phyloP scores from a whole-genome alignment of 1,140 invertebrate species.

The Neotoxoptera formosana region DNA sequence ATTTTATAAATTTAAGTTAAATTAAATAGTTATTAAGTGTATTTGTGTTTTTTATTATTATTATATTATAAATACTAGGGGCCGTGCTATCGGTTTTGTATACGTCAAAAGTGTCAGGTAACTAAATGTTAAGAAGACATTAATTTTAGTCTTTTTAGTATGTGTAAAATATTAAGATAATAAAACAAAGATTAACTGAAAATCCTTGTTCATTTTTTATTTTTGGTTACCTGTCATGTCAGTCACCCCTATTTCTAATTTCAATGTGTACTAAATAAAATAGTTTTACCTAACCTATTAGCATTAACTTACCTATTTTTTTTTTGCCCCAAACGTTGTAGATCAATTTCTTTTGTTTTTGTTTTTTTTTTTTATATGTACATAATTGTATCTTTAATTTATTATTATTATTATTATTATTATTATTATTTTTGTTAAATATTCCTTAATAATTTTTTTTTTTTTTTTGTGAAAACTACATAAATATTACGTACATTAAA shows the following conservation, averaged over 20 bases:
- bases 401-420: slow-evolving; percentile 15
- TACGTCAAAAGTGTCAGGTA: slow-evolving; percentile 57
- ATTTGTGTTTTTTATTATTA: slow-evolving; percentile 54
- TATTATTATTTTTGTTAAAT: slow-evolving; percentile 54
- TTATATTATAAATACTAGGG: slow-evolving; percentile 34
- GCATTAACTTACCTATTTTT: slow-evolving; percentile 30
- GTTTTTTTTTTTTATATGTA: slow-evolving; percentile 26
- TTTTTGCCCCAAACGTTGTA: slow-evolving; percentile 37
- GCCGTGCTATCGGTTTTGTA: slow-evolving; percentile 49
- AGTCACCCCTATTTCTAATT: neutral
- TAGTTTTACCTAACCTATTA: slow-evolving; percentile 11
- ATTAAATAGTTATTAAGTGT: slow-evolving; percentile 52
- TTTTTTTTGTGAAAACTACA: slow-evolving; percentile 46
- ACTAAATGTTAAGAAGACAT: slow-evolving; percentile 40
- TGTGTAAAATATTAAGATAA: slow-evolving; percentile 48
- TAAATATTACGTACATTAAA: slow-evolving; percentile 47
- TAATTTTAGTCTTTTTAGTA: slow-evolving; percentile 51
- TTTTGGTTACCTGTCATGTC: slow-evolving; percentile 20
- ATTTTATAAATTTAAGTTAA: slow-evolving; percentile 24
- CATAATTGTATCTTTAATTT: slow-evolving; percentile 27
- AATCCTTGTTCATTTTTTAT: slow-evolving; percentile 29
- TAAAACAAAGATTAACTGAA: slow-evolving; percentile 42
- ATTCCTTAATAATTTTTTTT: slow-evolving; percentile 27
- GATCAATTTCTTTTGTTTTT: slow-evolving; percentile 17
- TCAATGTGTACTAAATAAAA: neutral